Conservation (phyloP, 2,113 vertebrate genomes). For the Podiceps cristatus region DNA sequence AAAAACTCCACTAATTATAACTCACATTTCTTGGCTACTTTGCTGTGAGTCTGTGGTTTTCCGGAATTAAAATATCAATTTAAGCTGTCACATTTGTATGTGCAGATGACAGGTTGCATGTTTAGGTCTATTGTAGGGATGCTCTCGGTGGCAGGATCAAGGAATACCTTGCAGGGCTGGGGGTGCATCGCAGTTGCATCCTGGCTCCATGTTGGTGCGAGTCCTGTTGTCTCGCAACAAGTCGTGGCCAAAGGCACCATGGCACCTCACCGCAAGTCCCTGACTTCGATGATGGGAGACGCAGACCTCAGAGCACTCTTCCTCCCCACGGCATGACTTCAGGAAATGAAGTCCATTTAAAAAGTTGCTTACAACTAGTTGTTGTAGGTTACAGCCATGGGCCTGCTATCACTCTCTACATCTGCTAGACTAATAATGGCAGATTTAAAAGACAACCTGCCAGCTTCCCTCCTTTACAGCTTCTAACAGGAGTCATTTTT, state of each 20-base stretch:
- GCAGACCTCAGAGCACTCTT: background rate
- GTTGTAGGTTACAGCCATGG: background rate
- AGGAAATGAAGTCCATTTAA: background rate
- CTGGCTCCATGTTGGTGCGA: accelerated
- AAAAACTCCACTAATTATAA: background rate
- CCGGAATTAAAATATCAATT: background rate
- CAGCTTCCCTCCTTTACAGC: background rate
- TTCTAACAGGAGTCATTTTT: background rate
- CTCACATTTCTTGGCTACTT: background rate
- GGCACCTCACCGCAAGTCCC: background rate
- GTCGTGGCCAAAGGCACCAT: background rate
- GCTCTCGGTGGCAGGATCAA: background rate
- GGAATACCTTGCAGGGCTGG: background rate
- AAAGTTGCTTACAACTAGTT: background rate
- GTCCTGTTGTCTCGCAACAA: accelerated
- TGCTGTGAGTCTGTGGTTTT: background rate
- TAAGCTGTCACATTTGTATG: background rate
- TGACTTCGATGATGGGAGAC: background rate
- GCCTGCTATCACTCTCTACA: background rate
- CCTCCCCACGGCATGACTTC: background rate
- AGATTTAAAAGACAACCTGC: background rate
- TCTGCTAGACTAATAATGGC: background rate
- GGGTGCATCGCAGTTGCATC: background rate
- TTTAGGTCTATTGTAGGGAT: background rate
- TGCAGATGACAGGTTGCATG: background rate